Evolutionary conservation across 2,888 invertebrate species (phyloP).

Genomic region (Malthinus flaveolus): DNA sequence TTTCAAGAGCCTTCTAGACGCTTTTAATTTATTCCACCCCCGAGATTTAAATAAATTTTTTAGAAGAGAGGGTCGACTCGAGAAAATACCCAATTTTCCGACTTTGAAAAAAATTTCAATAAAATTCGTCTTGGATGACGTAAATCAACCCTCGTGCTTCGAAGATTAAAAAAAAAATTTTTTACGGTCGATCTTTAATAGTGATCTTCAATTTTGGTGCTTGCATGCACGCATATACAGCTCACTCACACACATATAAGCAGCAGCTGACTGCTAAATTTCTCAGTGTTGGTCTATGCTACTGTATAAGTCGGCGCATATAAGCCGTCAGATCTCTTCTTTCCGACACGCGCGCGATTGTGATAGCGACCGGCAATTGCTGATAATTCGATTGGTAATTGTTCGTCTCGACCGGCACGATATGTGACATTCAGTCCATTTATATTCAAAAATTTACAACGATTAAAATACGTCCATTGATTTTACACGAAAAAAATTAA

Average conservation of each 20-base stretch:
- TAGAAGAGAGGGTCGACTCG: no score
- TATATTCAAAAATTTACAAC: slow-evolving; percentile 13
- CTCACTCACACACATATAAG: slow-evolving; percentile 44
- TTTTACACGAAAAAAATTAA: slow-evolving; percentile 4
- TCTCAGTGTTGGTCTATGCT: slow-evolving; percentile 43
- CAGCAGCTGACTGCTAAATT: slow-evolving; percentile 41
- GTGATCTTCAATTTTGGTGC: slow-evolving; percentile 29
- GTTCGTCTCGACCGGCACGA: slow-evolving; percentile 27
- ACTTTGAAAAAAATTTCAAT: no score
- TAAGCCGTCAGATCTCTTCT: slow-evolving; percentile 33
- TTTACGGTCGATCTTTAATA: slow-evolving; percentile 36
- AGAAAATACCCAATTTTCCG: no score
- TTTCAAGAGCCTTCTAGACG: no score
- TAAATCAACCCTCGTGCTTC: slow-evolving; percentile 14
- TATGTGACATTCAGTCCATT: slow-evolving; percentile 20
- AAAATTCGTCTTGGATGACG: background rate
- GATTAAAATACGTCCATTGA: slow-evolving; percentile 7
- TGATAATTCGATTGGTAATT: slow-evolving; percentile 30
- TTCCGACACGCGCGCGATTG: slow-evolving; percentile 37
- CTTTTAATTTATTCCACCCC: no score
- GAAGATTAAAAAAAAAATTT: slow-evolving; percentile 18
- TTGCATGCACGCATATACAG: slow-evolving; percentile 42
- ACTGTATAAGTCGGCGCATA: slow-evolving; percentile 35
- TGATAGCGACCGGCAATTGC: slow-evolving; percentile 32
- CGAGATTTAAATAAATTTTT: no score